Evolutionary conservation across 2,113 vertebrate genomes (phyloP), one percentile per base, ranked within the genome.

Genomic region (Cyphomyrus plagiostoma): DNA sequence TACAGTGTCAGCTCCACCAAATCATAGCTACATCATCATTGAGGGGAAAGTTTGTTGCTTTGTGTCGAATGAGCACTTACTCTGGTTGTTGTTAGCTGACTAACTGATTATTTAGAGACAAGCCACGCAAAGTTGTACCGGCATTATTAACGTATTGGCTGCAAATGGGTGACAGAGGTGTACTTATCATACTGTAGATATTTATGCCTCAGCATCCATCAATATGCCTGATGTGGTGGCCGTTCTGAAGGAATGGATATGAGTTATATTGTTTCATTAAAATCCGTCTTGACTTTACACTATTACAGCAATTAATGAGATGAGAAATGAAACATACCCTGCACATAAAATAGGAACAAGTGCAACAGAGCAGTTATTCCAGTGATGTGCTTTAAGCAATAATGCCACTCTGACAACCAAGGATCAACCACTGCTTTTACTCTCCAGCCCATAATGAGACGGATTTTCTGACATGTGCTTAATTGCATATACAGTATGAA

Each of bases 381-480:
- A 91, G 91, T 92, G 92, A 92, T 85, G 80, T 92, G 92, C 93
- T 91, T 94, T 92, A 92, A 77, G 83, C 46, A 89, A 89, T 94
- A 94, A 95, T 94, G 85, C 93, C 91, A 89, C 88, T 89, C 88
- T 91, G 91, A 91, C 91, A 94, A 94, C 92, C 93, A 93, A 91
- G 94, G 94, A 95, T 95, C 92, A 89, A 21, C 90, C 66, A 77
- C 90, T 93, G 13, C 93, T 93, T 89, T 86, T 91, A 88, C 56
- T 89, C 92, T 90, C 82, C 86, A 90, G 84, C 86, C 88, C 88
- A 92, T 93, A 92, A 89, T 92, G 93, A 92, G 89, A 74, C 70
- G 66, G 90, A 93, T 95, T 95, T 95, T 93, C 95, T 93, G 93
- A 89, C 88, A 94, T 92, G 90, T 92, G 93, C 94, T 94, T 92